Evolutionary conservation across 1,140 invertebrate species (phyloP), one percentile per base, ranked within the genome.

Genomic region (Odontomachus brunneus): DNA sequence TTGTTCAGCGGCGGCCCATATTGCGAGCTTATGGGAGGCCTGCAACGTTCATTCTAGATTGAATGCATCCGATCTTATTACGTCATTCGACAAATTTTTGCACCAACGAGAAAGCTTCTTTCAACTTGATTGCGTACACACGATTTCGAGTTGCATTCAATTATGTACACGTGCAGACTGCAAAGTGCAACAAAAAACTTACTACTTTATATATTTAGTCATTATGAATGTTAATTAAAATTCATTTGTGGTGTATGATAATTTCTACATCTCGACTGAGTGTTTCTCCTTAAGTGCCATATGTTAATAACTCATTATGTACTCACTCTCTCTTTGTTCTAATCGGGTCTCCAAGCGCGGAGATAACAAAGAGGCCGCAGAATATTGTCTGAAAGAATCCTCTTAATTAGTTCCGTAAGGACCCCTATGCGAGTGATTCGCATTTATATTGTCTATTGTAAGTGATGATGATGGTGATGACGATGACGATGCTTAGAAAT

Each of bases 251-350:
- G n/a, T n/a, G n/a, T n/a, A n/a, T n/a, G 38, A 44, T 3, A 44
- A 44, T 11, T 44, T 44, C 9, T 44, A 44, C 38, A 44, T 44
- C 38, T 44, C 9, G 38, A 9, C 38, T 15, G 12, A 57, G 12
- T 22, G 14, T 53, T 57, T 57, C 19, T 15, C 15, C 2, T 65
- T 5, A 48, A 15, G 7, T 3, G 29, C 48, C 24, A 48, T 14
- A 53, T 48, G 7, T 55, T 33, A 49, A 22, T 73, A 48, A 51
- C 11, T 17, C 53, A n/a, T 12, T 48, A 26, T 65, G 3, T 83
- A 93, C 94, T 94, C 84, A 94, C 92, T 92, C 94, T 91, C 91
- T 92, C 29, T 93, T 93, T n/a, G 49, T 48, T 67, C 91, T 90
- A 63, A 93, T 92, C 51, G 93, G 92, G 55, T 93, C 94, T 71